phyloP scores from a whole-genome alignment of 2,888 invertebrate genomes.

The Eledona agricola region DNA sequence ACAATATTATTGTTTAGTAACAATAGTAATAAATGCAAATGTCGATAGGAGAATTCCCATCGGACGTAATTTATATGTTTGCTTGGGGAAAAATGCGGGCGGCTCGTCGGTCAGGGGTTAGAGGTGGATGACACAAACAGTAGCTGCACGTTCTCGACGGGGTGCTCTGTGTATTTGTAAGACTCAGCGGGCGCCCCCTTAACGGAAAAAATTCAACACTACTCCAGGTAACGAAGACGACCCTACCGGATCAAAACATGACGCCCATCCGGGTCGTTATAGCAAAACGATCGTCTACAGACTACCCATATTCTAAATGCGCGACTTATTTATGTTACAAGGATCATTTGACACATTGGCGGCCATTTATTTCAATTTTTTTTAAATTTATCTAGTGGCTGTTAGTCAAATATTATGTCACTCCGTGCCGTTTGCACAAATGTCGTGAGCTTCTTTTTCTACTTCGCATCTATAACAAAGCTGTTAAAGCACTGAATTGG shows the following conservation, averaged over 20 bases:
- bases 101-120: constrained; percentile 44
- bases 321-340: too few species aligned
- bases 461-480: too few species aligned
- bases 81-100: constrained; percentile 34
- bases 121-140: constrained; percentile 44
- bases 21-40: constrained; percentile 54
- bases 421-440: too few species aligned
- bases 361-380: too few species aligned
- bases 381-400: too few species aligned
- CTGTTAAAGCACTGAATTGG: too few species aligned
- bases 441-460: too few species aligned
- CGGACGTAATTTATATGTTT: constrained; percentile 41
- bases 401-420: too few species aligned
- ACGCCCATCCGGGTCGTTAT: too few species aligned
- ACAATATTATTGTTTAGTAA: constrained; percentile 51
- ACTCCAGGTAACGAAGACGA: constrained; percentile 13
- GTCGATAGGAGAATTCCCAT: constrained; percentile 48
- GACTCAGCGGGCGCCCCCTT: constrained; percentile 17
- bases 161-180: constrained; percentile 33
- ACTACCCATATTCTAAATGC: too few species aligned
- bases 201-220: constrained; percentile 13
- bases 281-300: too few species aligned
- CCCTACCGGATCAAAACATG: constrained; percentile 18
- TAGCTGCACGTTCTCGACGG: constrained; percentile 44
- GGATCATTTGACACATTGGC: too few species aligned